Base-by-base conservation (phyloP, 1,140 invertebrate species). In the Zaprionus capensis region DNA sequence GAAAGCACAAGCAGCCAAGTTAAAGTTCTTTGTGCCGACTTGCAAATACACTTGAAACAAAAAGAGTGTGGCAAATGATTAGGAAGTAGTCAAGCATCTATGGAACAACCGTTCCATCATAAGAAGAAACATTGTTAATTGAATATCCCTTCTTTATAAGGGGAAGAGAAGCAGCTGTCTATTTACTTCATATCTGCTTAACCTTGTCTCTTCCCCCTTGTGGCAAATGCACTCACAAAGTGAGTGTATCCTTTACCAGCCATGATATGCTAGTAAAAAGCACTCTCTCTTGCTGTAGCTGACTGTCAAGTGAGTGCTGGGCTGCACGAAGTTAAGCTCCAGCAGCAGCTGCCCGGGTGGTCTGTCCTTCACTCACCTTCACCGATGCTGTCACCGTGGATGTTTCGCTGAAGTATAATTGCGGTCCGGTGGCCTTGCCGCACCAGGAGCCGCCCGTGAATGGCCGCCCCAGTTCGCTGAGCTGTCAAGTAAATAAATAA, bases 381-480 rank as follows among this genome's bases (percentile, higher is more conserved):
- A 97, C 95, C 12, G 96, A 96, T 0, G 96, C 95, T 12, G 96
- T 97, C 44, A 97, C 96, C 4, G 96, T 97, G 67, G 96, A 95
- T 38, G 96, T 97, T 93, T 97, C 97, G 86, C 96, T 97, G 93
- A 96, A 97, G 93, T 97, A 97, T n/a, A 96, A 95, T 46, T 96
- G 96, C 34, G 95, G 95, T 53, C 95, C 95, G 4, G 95, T 95
- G 14, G 96, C 95, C 26, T 94, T 94, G 24, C 96, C 97, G 82
- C 97, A 97, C 96, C 96, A 97, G 4, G 96, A 97, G 57, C 97
- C 96, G 57, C 96, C 96, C 5, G 96, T 97, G 92, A 97, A 97
- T 20, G 96, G 96, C 56, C 96, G 94, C 22, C 96, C 96, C 67
- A 97, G 93, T 93, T 97, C 97, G 56, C 96, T 95, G 49, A 97